Percentiles rank a stretch among this genome's conserved stretches.
Conservation (phyloP, 2,888 invertebrate species). For the Drosophila birchii region DNA sequence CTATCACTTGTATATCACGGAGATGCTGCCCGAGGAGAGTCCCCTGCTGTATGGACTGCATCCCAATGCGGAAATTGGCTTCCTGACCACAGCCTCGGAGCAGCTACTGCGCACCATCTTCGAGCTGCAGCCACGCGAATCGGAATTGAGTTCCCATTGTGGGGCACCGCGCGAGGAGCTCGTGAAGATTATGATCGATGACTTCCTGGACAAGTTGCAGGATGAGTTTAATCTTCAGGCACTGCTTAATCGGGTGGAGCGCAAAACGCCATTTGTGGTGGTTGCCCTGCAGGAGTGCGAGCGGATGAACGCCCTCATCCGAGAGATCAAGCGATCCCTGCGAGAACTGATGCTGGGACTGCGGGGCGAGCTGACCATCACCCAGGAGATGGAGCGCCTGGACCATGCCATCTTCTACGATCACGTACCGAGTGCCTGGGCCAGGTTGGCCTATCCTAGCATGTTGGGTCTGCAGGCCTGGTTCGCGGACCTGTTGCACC, state of each 20-base stretch:
- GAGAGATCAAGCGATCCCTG: conserved; percentile 92
- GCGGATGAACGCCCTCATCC: conserved; percentile 95
- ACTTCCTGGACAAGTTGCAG: conserved; percentile 94
- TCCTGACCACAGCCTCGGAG: conserved; percentile 94
- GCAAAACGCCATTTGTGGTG: conserved; percentile 95
- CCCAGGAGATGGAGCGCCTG: conserved; percentile 96
- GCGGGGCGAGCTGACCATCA: conserved; percentile 97
- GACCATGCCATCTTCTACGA: conserved; percentile 95
- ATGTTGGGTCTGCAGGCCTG: conserved; percentile 92
- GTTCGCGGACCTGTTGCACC: conserved; percentile 93
- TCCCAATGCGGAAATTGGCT: conserved; percentile 98
- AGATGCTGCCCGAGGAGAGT: conserved; percentile 93
- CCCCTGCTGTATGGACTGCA: conserved; percentile 96
- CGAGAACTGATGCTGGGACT: conserved; percentile 94
- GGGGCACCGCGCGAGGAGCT: conserved; percentile 93
- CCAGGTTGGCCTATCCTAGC: conserved; percentile 94
- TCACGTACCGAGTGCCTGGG: conserved; percentile 93
- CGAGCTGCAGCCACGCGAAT: conserved; percentile 95
- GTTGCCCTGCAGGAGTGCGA: conserved; percentile 98
- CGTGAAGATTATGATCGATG: conserved; percentile 91
- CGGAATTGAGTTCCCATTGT: conserved; percentile 83
- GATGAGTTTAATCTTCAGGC: conserved; percentile 95
- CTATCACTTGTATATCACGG: conserved; percentile 95
- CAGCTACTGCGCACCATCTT: conserved; percentile 93
- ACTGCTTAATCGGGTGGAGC: conserved; percentile 94